Conservation (phyloP, 2,113 vertebrate species). For the Ahaetulla prasina region DNA sequence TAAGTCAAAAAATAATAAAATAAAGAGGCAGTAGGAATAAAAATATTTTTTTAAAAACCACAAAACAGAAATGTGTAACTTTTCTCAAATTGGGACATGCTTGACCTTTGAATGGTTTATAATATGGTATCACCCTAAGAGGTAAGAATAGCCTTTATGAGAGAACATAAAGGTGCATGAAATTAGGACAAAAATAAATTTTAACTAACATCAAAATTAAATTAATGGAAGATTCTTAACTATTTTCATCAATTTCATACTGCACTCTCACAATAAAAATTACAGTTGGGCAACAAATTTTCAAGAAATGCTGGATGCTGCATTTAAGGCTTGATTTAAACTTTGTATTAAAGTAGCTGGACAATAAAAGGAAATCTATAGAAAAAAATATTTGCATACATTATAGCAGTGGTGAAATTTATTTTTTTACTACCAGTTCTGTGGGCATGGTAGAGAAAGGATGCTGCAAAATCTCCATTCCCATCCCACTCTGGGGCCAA, state of each 20-base stretch:
- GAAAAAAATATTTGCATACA: neutral
- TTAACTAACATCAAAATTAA: neutral
- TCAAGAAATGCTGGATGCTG: neutral
- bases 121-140: neutral
- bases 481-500: too few relatives aligned
- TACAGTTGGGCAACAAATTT: neutral
- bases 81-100: neutral
- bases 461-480: too few relatives aligned
- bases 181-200: neutral
- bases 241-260: neutral
- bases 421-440: too few relatives aligned
- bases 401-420: neutral
- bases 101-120: neutral
- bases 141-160: neutral
- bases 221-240: neutral
- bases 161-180: neutral
- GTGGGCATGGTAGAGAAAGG: too few relatives aligned
- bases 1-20: neutral
- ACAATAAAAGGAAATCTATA: neutral
- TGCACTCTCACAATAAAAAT: neutral
- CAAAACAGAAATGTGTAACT: neutral
- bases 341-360: neutral
- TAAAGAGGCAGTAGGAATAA: neutral
- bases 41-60: neutral
- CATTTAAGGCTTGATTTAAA: neutral